Base-by-base conservation (phyloP, 2,113 vertebrate genomes). In the Sylvietta virens region DNA sequence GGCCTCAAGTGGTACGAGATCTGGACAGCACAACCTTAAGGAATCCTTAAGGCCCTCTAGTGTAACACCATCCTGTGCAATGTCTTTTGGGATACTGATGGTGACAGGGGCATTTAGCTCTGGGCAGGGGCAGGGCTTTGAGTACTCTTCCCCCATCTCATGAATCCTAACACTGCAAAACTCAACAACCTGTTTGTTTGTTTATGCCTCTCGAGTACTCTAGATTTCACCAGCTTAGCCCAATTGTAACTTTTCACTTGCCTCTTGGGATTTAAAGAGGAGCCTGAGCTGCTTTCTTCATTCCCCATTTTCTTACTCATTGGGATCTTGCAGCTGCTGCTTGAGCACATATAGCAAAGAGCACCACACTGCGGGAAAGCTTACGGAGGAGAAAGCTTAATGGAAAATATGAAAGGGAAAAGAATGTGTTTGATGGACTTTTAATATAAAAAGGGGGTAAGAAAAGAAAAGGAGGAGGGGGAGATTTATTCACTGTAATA, bases 401-500 rank as follows among this genome's bases (percentile, higher is more conserved):
- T 95, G 96, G 97, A 97, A 97, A 97, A 97, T 97, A 97, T 96
- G 97, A 97, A 97, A 95, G 90, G 90, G 82, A 88, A 95, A 96
- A 97, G 97, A 96, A 96, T 90, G 95, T 90, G 92, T 98, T 98
- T 98, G 98, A 98, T 98, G 97, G 98, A 97, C 90, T 98, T 98
- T 96, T 97, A 97, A 98, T 98, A 97, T 96, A 97, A 98, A 97
- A 97, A 90, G 64, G 48, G 88, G 90, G 81, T 27, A 50, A 45
- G 7, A 53, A 50, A 88, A 81, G 85, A 81, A 85, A 89, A 84
- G 85, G 93, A 71, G 90, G 62, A 93, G 95, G 90, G 92, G 86
- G 95, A 90, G 84, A 93, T 96, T 97, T 98, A 97, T 98, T 98
- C 96, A 79, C 83, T 72, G 94, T 98, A 98, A 99, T 99, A 98